A percentile compares a stretch with the other conserved stretches of the same genome.
phyloP scores from a whole-genome alignment of 2,797 vertebrate species.

The Sebastes steindachneri region DNA sequence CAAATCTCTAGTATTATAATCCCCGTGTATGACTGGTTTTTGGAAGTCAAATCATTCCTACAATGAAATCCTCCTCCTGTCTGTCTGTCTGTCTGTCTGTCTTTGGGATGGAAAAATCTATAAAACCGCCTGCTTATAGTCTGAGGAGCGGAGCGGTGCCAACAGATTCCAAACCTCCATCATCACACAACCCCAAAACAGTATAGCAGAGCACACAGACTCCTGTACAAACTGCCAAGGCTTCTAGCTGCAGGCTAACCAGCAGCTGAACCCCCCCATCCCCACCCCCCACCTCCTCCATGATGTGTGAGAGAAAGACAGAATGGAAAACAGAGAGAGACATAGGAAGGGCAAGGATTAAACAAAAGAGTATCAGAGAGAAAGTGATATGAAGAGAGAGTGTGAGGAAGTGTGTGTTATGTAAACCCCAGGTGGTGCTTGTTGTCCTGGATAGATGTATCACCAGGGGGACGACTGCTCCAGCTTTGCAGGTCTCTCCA shows the following conservation, averaged over 20 bases:
- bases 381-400: conserved; percentile 40
- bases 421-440: conserved; percentile 80
- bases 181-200: conserved; percentile 25
- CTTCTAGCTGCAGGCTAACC: conserved; percentile 39
- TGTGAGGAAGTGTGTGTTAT: conserved; percentile 46
- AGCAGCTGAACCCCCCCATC: conserved; percentile 6
- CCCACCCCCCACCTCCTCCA: not conserved
- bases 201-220: conserved; percentile 1
- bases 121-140: conserved; percentile 3
- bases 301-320: conserved; percentile 12
- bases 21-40: conserved; percentile 18
- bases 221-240: conserved; percentile 26
- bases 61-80: conserved; percentile 25
- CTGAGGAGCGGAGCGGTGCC: conserved; percentile 5
- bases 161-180: conserved; percentile 28
- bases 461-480: conserved; percentile 74
- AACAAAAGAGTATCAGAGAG: conserved; percentile 32
- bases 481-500: conserved; percentile 60
- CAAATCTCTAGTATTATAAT: conserved; percentile 36
- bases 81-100: not conserved
- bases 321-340: conserved; percentile 24
- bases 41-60: conserved; percentile 39
- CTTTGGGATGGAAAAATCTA: conserved; percentile 2
- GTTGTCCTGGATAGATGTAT: conserved; percentile 86
- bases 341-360: conserved; percentile 37